Conservation (phyloP, 2,113 vertebrate species). For the Brienomyrus longianalis region DNA sequence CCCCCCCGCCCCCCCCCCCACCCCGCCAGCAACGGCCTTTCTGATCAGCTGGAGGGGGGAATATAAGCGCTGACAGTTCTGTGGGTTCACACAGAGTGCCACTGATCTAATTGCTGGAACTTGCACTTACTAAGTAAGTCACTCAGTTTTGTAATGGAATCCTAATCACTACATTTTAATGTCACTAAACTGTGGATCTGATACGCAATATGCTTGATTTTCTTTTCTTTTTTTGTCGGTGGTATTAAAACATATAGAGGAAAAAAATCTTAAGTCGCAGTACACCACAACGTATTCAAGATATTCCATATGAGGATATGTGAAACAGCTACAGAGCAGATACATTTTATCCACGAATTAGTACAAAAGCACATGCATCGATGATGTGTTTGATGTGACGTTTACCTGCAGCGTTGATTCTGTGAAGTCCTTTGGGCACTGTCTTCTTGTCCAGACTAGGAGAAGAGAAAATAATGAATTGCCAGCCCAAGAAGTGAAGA, state of each 20-base stretch:
- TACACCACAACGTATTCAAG: not conserved
- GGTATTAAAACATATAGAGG: not conserved
- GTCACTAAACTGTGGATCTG: conserved; percentile 56
- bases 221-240: not conserved
- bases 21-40: conserved; percentile 47
- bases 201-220: conserved; percentile 40
- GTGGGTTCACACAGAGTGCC: conserved; percentile 67
- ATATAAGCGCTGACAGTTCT: conserved; percentile 65
- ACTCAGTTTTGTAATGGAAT: conserved; percentile 35
- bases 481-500: not conserved
- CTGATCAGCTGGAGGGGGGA: conserved; percentile 65
- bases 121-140: conserved; percentile 32
- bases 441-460: conserved; percentile 38
- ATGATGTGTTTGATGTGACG: not conserved
- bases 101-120: conserved; percentile 60
- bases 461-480: conserved; percentile 10
- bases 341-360: not conserved
- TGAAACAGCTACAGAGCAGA: not conserved
- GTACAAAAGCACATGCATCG: not conserved
- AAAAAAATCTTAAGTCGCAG: not conserved
- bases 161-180: conserved; percentile 62
- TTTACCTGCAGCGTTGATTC: conserved; percentile 63
- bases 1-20: conserved; percentile 37
- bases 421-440: conserved; percentile 51
- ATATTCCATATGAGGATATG: not conserved